These are phyloP conservation scores for Lethocerus indicus DNA, from an alignment of 1,140 invertebrate genomes.

Conservation along the genomic window DNA sequence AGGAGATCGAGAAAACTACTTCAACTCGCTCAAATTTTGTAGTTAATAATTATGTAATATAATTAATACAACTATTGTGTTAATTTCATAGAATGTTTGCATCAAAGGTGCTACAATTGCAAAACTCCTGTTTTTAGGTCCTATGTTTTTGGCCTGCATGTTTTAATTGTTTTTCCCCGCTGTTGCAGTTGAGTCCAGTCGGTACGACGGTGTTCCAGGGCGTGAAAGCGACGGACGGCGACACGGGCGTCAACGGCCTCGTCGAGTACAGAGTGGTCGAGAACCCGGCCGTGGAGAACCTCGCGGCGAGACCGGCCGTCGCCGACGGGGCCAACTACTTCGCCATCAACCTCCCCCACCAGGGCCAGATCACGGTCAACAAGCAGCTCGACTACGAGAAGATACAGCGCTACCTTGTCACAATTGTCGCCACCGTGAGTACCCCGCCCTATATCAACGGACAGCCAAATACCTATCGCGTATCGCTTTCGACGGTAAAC, in stretches of 20 bases:
- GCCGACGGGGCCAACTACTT: constrained; percentile 69
- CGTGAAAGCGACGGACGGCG: constrained; percentile 64
- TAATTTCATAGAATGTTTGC: too few species aligned
- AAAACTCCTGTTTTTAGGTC: too few species aligned
- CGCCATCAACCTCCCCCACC: constrained; percentile 71
- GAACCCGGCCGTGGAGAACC: constrained; percentile 30
- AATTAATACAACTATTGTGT: too few species aligned
- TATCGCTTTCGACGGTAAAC: too few species aligned
- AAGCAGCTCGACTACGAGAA: constrained; percentile 76
- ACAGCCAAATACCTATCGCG: too few species aligned
- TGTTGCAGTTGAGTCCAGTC: constrained; percentile 58
- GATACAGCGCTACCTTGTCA: constrained; percentile 74
- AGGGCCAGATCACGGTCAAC: constrained; percentile 78
- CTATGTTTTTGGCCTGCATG: too few species aligned
- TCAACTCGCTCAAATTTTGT: too few species aligned
- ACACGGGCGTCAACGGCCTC: constrained; percentile 71
- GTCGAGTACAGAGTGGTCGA: constrained; percentile 61
- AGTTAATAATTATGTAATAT: too few species aligned
- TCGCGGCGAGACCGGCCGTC: constrained; percentile 39
- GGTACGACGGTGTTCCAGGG: constrained; percentile 73
- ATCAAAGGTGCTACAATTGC: too few species aligned
- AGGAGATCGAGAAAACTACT: too few species aligned
- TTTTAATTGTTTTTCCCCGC: too few species aligned
- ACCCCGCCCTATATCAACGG: too few species aligned
- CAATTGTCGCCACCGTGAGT: constrained; percentile 77